Evolutionary conservation across 2,797 vertebrate species (phyloP), one percentile per base, ranked within the genome.

Genomic region (Poeciliopsis paucimaculata): DNA sequence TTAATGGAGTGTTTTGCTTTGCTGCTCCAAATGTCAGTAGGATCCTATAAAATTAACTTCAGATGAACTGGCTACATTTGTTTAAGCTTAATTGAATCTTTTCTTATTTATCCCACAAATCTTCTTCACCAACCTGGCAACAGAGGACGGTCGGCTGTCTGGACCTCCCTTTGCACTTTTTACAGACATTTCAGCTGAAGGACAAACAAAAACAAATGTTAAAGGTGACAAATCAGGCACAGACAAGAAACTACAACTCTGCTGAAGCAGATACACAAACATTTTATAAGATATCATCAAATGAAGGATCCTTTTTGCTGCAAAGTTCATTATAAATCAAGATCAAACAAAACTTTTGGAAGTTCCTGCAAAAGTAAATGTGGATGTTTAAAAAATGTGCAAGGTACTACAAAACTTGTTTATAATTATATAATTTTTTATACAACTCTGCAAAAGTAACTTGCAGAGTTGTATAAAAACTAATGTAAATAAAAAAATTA

Each of bases 121-220:
- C 79, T 73, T 70, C 43, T 80, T 70, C 39, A 89, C 92, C 77
- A 81, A 96, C 95, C 94, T 95, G 89, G 85, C 86, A 77, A 86
- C 86, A 73, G 93, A 81, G 3, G 91, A 77, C 11, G 90, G 82
- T 79, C 89, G 84, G 80, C 82, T 89, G 1, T 92, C 93, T 16
- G 80, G 8, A 74, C 85, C 89, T 82, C 85, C 89, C 43, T 91
- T 94, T 49, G 73, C 26, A 82, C 84, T 83, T 90, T 92, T 95
- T 72, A 92, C 20, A 76, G 94, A 95, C 95, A 96, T 95, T 73
- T 90, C 92, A 80, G 75, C 60, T 46, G 57, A 43, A 76, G 83
- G 41, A 83, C 68, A 86, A 77, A 85, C 39, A 87, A 7, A 76
- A 75, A 18, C 71, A 39, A 34, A 87, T 28, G 36, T 73, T 12